Base-by-base conservation (phyloP, 2,113 vertebrate genomes). In the Struthio camelus region DNA sequence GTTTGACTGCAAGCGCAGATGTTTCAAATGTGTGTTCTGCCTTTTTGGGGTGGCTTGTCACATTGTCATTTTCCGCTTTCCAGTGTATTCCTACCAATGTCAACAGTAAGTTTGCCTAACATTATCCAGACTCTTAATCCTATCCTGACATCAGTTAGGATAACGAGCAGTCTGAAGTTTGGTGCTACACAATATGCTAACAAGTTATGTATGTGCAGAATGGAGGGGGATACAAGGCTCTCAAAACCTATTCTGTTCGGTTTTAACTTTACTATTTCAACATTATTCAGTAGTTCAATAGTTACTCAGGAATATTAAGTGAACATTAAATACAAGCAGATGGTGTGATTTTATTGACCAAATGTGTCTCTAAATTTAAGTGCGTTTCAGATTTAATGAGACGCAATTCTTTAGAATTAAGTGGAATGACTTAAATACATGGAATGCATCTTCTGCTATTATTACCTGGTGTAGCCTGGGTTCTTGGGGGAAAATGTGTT, bases 21-120 rank as follows among this genome's bases (percentile, higher is more conserved):
- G 84, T 56, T 51, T 50, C 30, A 44, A 40, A 44, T 15, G 12
- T 82, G 15, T 66, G 34, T 83, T 92, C 70, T 93, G 69, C 69
- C 44, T 92, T 87, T 87, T 73, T 85, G 72, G 72, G 62, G 17
- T 75, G 79, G 75, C 76, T 90, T 85, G 85, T n/a, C 82, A 94
- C 46, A 28, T 87, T 95, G 59, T 83, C 22, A 28, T 66, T 79
- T 50, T 19, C 23, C 10, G 10, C 38, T 64, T 53, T 40, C 13
- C 22, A 44, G 36, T 18, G 14, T 19, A 4, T 58, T 78, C 54
- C 54, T 86, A 13, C 54, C 1, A 0, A 0, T 62, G 46, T 23
- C 46, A 58, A 3, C 8, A n/a, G 23, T 51, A 79, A 56, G 36
- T 51, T 10, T n/a, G 48, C 56, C 51, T 58, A 67, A 71, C 48